These are phyloP conservation scores for Cavia aperea DNA, from an alignment of 2,113 vertebrate genomes.

Conservation along the genomic window DNA sequence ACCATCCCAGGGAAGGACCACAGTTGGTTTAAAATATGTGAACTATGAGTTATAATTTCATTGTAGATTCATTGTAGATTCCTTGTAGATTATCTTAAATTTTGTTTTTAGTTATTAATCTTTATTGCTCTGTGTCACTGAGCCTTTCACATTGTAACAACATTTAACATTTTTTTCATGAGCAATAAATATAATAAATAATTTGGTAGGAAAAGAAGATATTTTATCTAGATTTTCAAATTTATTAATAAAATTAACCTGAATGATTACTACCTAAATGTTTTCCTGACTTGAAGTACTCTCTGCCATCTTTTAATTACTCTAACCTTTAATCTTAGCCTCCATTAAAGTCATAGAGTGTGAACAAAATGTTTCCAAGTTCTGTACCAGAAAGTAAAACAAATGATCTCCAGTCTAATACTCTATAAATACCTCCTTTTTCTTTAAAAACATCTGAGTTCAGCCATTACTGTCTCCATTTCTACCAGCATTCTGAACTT, in stretches of 20 bases:
- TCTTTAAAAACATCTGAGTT: background rate
- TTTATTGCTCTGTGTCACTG: background rate
- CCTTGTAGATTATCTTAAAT: background rate
- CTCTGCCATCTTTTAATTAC: background rate
- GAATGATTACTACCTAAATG: background rate
- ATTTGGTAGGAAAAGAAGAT: background rate
- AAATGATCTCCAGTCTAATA: background rate
- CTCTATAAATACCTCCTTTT: background rate
- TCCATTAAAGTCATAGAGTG: background rate
- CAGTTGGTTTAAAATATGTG: background rate
- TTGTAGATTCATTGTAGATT: background rate
- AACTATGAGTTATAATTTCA: background rate
- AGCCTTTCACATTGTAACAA: background rate
- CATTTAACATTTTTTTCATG: background rate
- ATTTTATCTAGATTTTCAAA: background rate
- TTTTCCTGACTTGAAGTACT: background rate
- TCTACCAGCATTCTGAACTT: background rate
- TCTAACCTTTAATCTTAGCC: background rate
- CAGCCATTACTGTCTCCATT: background rate
- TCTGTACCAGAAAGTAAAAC: background rate
- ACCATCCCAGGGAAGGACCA: background rate
- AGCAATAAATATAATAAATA: background rate
- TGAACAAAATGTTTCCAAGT: background rate
- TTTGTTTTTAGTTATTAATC: background rate
- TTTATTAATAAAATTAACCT: background rate